Conservation (phyloP, 2,797 vertebrate species). For the Sardinella longiceps region DNA sequence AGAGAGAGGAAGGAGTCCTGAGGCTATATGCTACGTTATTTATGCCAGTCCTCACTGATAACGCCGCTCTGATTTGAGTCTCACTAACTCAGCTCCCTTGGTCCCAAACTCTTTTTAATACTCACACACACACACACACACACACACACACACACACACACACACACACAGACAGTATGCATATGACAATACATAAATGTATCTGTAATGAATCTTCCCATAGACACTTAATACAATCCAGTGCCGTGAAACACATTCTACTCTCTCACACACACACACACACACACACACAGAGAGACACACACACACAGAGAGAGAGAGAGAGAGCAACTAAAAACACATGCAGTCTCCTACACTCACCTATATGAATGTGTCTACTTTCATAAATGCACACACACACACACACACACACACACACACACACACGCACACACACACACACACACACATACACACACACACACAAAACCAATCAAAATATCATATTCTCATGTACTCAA, state of each 20-base stretch:
- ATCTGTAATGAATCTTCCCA: neutral
- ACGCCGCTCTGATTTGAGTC: neutral
- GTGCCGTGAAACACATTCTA: neutral
- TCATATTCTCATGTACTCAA: neutral
- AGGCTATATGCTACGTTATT: neutral
- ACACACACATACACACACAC: neutral
- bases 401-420: constrained; percentile 2
- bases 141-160: constrained; percentile 5
- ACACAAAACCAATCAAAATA: neutral
- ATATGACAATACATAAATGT: neutral
- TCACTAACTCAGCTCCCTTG: neutral
- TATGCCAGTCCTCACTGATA: neutral
- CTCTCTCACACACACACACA: neutral
- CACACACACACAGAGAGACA: neutral
- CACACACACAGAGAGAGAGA: too few species aligned
- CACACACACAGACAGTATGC: neutral
- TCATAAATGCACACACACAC: neutral
- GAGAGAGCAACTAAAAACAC: constrained; percentile 16
- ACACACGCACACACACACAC: neutral
- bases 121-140: constrained; percentile 34
- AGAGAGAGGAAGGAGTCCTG: neutral
- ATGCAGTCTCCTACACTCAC: neutral
- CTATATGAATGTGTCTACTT: neutral
- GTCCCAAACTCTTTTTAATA: constrained; percentile 42
- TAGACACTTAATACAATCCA: neutral